Conservation (phyloP, 2,113 vertebrate species). For the Pterocles orientalis region DNA sequence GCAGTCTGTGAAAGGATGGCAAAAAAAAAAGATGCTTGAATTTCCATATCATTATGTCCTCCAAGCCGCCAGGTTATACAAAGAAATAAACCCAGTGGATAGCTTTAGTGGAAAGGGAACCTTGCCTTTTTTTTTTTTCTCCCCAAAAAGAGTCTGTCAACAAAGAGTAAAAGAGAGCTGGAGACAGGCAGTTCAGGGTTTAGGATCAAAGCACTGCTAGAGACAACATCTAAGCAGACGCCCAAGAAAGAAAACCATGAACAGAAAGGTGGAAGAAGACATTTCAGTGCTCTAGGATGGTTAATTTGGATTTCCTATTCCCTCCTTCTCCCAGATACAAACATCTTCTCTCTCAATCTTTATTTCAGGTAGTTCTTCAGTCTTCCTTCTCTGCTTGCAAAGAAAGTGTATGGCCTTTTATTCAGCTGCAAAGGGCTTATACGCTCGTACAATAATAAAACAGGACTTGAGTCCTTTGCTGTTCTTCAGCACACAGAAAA, state of each 20-base stretch:
- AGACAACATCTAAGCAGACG: background rate
- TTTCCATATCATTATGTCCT: background rate
- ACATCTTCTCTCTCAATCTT: background rate
- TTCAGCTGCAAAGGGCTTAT: background rate
- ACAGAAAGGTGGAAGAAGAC: background rate
- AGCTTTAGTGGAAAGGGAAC: rapidly evolving
- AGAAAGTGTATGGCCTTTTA: background rate
- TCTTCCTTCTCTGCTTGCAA: background rate
- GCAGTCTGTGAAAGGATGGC: background rate
- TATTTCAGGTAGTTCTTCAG: background rate
- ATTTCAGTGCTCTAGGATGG: background rate
- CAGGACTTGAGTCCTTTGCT: background rate
- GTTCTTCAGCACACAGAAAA: background rate
- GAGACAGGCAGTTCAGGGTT: background rate
- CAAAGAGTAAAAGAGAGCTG: background rate
- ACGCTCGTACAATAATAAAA: background rate
- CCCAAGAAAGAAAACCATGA: background rate
- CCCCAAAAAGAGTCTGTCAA: background rate
- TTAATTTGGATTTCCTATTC: background rate
- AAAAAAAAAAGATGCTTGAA: background rate
- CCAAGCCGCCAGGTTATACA: background rate
- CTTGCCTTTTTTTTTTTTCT: rapidly evolving
- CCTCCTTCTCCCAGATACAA: background rate
- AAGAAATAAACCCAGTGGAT: background rate
- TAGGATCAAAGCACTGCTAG: background rate